phyloP scores from a whole-genome alignment of 2,113 vertebrate species.

The Leptobrachium leishanense region DNA sequence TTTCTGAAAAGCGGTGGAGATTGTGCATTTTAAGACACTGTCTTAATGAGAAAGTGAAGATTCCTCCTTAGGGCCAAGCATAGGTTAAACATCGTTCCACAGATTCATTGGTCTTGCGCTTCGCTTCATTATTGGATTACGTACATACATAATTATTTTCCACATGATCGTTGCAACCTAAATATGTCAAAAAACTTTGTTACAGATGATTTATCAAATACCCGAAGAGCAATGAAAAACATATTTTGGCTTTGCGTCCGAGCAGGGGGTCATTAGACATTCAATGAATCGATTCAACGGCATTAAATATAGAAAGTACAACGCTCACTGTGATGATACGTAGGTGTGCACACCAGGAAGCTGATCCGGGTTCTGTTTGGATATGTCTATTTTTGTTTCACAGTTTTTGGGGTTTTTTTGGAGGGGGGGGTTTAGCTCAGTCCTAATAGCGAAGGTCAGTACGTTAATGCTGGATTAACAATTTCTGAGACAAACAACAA shows the following conservation, averaged over 20 bases:
- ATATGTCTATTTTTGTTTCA: too few relatives aligned
- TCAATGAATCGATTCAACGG: conserved; percentile 23
- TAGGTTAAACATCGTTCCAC: too few relatives aligned
- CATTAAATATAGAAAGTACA: conserved; percentile 27
- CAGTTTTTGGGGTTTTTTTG: too few relatives aligned
- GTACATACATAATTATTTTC: conserved; percentile 1
- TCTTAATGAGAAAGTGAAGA: too few relatives aligned
- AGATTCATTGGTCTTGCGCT: too few relatives aligned
- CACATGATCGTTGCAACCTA: conserved; percentile 12
- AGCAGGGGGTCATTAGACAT: conserved; percentile 29
- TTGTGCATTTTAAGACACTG: not conserved
- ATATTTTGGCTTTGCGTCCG: conserved; percentile 6
- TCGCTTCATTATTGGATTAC: not conserved
- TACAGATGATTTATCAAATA: not conserved
- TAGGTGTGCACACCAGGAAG: not conserved
- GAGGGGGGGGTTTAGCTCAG: too few relatives aligned
- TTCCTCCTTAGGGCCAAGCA: too few relatives aligned
- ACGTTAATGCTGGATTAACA: too few relatives aligned
- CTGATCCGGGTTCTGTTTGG: not conserved
- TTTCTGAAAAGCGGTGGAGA: not conserved
- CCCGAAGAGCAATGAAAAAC: conserved; percentile 8
- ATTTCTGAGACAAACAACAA: too few relatives aligned
- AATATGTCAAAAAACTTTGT: conserved; percentile 10
- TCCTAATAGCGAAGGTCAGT: too few relatives aligned
- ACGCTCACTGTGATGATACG: not conserved